A percentile compares a stretch with the other conserved stretches of the same genome.
These are phyloP conservation scores for Cerastis rubricosa DNA, from an alignment of 2,888 invertebrate genomes.

Conservation along the genomic window DNA sequence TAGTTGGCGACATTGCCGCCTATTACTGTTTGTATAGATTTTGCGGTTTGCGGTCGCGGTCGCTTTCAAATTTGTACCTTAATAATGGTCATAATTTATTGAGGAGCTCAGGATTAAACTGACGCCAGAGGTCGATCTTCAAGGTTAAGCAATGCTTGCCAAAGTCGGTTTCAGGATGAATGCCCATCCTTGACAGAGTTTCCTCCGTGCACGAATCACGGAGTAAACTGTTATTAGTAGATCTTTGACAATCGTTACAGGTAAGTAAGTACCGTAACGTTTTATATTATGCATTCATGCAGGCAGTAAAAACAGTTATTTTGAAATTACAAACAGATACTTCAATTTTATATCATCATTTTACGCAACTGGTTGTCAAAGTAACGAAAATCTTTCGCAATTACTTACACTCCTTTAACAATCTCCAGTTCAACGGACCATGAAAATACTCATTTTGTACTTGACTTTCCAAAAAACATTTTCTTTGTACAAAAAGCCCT, in stretches of 20 bases:
- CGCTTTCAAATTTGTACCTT: background rate
- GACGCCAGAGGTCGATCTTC: background rate
- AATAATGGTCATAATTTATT: background rate
- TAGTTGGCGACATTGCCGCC: background rate
- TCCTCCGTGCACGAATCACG: too few relatives aligned
- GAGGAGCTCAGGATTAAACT: background rate
- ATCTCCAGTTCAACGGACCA: conserved; percentile 28
- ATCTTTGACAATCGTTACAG: background rate
- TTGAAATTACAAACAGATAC: too few relatives aligned
- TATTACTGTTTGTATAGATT: background rate
- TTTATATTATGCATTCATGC: too few relatives aligned
- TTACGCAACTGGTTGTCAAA: background rate
- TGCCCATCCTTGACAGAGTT: background rate
- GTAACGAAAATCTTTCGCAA: background rate
- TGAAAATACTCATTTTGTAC: conserved; percentile 44
- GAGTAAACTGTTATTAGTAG: background rate
- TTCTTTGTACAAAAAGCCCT: conserved; percentile 21
- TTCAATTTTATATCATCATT: too few relatives aligned
- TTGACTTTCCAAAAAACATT: conserved; percentile 42
- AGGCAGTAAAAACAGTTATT: too few relatives aligned
- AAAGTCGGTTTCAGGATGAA: background rate
- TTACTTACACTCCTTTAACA: conserved; percentile 14
- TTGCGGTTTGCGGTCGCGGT: background rate
- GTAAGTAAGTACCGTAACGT: too few relatives aligned
- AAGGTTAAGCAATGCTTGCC: background rate